Evolutionary conservation across 2,888 invertebrate species (phyloP).

Genomic region (Coelogynopora nodosa): DNA sequence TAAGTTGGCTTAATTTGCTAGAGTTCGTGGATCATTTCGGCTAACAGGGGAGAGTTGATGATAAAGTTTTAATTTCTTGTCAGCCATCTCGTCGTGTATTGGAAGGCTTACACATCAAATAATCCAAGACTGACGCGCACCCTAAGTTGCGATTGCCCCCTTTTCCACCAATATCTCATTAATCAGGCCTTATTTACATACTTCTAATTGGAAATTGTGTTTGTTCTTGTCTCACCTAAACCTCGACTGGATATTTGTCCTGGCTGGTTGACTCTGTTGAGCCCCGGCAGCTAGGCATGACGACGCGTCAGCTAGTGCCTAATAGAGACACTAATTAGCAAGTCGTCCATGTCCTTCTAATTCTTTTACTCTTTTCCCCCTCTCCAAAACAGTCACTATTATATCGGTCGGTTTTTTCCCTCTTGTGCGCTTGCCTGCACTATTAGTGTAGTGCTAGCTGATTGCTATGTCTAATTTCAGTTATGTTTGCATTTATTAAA

Average conservation of each 20-base stretch:
- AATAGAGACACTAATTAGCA: slow-evolving; percentile 2
- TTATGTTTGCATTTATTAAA: too few relatives aligned
- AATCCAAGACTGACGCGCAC: not conserved
- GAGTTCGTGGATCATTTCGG: not conserved
- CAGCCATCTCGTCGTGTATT: not conserved
- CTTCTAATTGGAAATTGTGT: slow-evolving; percentile 31
- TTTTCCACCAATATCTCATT: not conserved
- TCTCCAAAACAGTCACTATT: too few relatives aligned
- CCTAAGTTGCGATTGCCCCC: not conserved
- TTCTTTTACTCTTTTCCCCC: not conserved
- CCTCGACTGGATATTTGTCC: not conserved
- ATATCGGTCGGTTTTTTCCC: too few relatives aligned
- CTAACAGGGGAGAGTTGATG: not conserved
- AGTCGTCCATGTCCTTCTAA: not conserved
- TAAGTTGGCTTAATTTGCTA: not conserved
- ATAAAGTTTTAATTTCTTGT: not conserved
- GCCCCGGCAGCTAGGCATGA: slow-evolving; percentile 5
- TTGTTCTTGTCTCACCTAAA: slow-evolving; percentile 31
- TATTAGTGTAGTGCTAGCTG: too few relatives aligned
- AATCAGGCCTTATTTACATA: slow-evolving; percentile 25
- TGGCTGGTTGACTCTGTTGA: slow-evolving; percentile 12
- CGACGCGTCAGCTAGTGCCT: not conserved
- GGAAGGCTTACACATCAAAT: not conserved
- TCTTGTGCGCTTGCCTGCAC: too few relatives aligned
- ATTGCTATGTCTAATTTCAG: too few relatives aligned